Base-by-base conservation (phyloP, 1,140 invertebrate species). In the Wiebesia pumilae region DNA sequence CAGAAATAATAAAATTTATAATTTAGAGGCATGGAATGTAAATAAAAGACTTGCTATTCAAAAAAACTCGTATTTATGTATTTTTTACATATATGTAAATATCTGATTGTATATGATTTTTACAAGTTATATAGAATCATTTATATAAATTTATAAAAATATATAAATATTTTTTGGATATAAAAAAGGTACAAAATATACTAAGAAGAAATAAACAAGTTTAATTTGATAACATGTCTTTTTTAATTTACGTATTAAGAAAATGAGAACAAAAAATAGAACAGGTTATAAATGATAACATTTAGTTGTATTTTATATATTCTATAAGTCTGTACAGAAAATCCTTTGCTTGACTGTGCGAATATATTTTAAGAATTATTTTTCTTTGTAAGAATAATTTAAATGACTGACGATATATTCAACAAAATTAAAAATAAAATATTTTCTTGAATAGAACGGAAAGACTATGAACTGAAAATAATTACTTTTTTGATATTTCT, bases 1-100 rank as follows among this genome's bases (percentile, higher is more conserved):
- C 16, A 73, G 12, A 47, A 30, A 58, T 73, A 71, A 73, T 58
- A 43, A 35, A 73, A 35, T 58, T 73, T 58, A 69, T 54, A 19
- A 69, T 78, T 77, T 65, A 24, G 40, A 69, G 27, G 4, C 43
- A 73, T 73, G 10, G 51, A 69, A 69, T 54, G 33, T 67, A 35
- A 73, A 19, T 71, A 62, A 81, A 78, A 87, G 51, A 78, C 87
- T 85, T 82, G 4, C 38, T 51, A 40, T 19, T 33, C n/a, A 67
- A 58, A 79, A 54, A 54, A 78, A 51, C 6, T 71, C 1, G 30
- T n/a, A 77, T 77, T 51, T 47, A 47, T 14, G 9, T 77, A 47
- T 77, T 19, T 77, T 47, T 77, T 71, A 24, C 24, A 24, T 43
- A n/a, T 43, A 40, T 40, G 21, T 58, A 38, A 58, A 33, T 69